Evolutionary conservation across 2,797 vertebrate genomes (phyloP), one percentile per base, ranked within the genome.

Genomic region (Oreonectes daqikongensis): DNA sequence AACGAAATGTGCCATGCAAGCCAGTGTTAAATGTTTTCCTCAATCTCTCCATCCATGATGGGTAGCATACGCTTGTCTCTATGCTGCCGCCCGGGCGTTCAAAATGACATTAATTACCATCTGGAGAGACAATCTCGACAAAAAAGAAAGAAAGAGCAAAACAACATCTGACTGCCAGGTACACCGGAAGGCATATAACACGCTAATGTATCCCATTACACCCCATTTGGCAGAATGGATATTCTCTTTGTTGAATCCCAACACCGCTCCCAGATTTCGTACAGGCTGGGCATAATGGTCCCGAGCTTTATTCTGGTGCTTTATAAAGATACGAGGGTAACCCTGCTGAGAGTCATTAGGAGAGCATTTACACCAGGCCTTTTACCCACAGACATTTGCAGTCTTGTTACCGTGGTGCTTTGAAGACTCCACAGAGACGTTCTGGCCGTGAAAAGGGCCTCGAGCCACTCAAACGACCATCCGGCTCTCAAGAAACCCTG

Each of bases 191-290:
- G 87, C 89, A 91, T 90, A 93, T 89, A 90, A 90, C 83, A 89
- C 88, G 81, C 90, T 94, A 93, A 93, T 93, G 92, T 90, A 89
- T 92, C 90, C 92, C 91, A 93, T 93, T 93, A 93, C 83, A 79
- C 86, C 84, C 87, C 87, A 91, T 91, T 90, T 90, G 89, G 90
- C 89, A 85, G 88, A 88, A 79, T 90, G 89, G 90, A 87, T 88
- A 88, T 91, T 90, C 86, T 91, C 91, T 93, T 90, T 88, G 89
- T 89, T 81, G 88, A 91, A 90, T 90, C 75, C 89, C 89, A 89
- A 83, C 53, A 85, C 89, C 83, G 87, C 88, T 85, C 82, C 85
- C 86, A 86, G 85, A 90, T 90, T 91, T 91, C 84, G 87, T 87
- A 90, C 87, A 87, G 89, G 81, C 87, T 82, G 84, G 74, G 86